Conservation (phyloP, 2,797 vertebrate genomes). For the Centropyge bicolor region DNA sequence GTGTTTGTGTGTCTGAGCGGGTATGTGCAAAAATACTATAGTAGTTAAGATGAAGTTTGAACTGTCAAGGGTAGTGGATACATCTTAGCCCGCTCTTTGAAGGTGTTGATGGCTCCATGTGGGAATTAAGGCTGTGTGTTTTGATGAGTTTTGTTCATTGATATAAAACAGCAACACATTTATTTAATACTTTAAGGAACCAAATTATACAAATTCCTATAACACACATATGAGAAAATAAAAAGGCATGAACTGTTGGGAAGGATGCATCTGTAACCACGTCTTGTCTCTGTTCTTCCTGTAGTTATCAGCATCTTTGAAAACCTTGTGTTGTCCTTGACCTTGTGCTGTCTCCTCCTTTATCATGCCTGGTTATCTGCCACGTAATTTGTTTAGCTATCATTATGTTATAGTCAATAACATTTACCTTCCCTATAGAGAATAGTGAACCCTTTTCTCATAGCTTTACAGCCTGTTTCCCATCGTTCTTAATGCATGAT, state of each 20-base stretch:
- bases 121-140: not conserved
- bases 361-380: not conserved
- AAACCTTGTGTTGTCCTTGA: not conserved
- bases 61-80: not conserved
- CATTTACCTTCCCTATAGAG: not conserved
- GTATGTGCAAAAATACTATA: slow-evolving; percentile 6
- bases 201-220: not conserved
- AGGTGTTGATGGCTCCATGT: not conserved
- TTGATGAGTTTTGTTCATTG: not conserved
- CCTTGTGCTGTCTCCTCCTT: not conserved
- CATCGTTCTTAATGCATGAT: not conserved
- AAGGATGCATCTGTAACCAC: not conserved
- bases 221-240: not conserved
- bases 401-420: not conserved
- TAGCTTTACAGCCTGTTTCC: not conserved
- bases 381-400: not conserved
- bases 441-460: not conserved
- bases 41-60: not conserved
- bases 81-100: not conserved
- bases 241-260: not conserved
- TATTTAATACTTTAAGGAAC: not conserved
- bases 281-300: not conserved
- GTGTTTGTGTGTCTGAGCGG: not conserved
- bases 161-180: not conserved
- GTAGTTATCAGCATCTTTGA: not conserved